Base-by-base conservation (phyloP, 2,888 invertebrate genomes). In the Rhogogaster chlorosoma region DNA sequence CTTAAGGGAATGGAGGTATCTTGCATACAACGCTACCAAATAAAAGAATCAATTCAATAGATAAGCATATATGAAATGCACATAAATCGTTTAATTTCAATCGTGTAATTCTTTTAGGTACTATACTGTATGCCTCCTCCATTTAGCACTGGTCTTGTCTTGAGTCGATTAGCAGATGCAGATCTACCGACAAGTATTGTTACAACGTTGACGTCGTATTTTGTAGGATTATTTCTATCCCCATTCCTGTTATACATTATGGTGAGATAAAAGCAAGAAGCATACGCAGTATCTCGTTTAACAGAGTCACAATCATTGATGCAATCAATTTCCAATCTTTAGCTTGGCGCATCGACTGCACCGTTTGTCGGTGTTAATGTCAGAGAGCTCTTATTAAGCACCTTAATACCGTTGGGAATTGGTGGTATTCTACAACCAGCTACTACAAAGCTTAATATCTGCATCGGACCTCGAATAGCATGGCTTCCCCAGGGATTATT, bases 81-180 rank as follows among this genome's bases (percentile, higher is more conserved):
- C 18, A 64, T 64, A 3, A 82, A 42, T 70, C 26, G 2, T 45
- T 6, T 0, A 73, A 36, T 73, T 84, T 38, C 5, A 38, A 73
- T n/a, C 45, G 15, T 45, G 45, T 15, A 26, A 73, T 73, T 32
- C 82, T 89, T 91, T 71, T 84, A 93, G 93, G 92, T 93, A 77
- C 89, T 93, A 83, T 93, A 93, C 83, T 93, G 93, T 85, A 93
- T 93, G 91, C 93, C 93, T 86, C 93, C 93, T 10, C 93, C 93
- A 12, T 92, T 93, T 67, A 92, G 91, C 85, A 92, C 93, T 10
- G 90, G 93, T 87, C 87, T 93, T 75, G 93, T 91, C 67, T 86
- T 93, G 78, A 92, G 90, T 84, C 89, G 92, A 87, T 85, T 93
- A 67, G 91, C 92, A 22, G 89, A 90, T 64, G 93, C 91, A 38